These are phyloP conservation scores for Parapsyche elsis DNA, from an alignment of 1,140 invertebrate species.

Conservation along the genomic window DNA sequence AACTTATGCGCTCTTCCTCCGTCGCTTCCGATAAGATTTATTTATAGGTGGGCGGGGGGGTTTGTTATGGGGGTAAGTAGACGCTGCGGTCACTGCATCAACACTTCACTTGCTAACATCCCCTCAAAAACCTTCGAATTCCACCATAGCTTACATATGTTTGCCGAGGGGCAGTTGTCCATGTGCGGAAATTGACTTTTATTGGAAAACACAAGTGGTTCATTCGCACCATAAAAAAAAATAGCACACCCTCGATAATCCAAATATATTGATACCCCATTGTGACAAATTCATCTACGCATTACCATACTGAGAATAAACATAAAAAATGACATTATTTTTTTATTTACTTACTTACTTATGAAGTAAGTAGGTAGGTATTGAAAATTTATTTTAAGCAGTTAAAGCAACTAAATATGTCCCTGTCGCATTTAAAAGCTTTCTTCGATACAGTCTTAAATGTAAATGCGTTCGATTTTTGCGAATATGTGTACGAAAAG, in stretches of 20 bases:
- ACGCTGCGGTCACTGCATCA: constrained; percentile 48
- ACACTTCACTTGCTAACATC: constrained; percentile 39
- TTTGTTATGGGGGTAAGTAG: constrained; percentile 40
- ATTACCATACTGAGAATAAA: background rate
- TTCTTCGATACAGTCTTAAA: too few relatives aligned
- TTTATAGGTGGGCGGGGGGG: constrained; percentile 44
- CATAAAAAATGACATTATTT: background rate
- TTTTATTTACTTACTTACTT: too few relatives aligned
- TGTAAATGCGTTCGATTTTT: background rate
- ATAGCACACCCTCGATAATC: too few relatives aligned
- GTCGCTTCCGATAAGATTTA: constrained; percentile 46
- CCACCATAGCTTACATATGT: constrained; percentile 28
- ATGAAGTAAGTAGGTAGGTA: too few relatives aligned
- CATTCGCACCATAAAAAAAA: background rate
- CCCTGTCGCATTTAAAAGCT: too few relatives aligned
- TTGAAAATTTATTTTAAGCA: too few relatives aligned
- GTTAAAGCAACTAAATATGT: too few relatives aligned
- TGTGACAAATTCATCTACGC: too few relatives aligned
- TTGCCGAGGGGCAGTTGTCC: constrained; percentile 13
- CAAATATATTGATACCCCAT: too few relatives aligned
- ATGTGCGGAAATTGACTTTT: background rate
- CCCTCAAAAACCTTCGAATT: constrained; percentile 36
- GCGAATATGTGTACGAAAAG: background rate
- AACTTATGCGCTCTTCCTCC: background rate
- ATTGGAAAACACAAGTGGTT: background rate